Base-by-base conservation (phyloP, 2,113 vertebrate species). In the Indri indri region DNA sequence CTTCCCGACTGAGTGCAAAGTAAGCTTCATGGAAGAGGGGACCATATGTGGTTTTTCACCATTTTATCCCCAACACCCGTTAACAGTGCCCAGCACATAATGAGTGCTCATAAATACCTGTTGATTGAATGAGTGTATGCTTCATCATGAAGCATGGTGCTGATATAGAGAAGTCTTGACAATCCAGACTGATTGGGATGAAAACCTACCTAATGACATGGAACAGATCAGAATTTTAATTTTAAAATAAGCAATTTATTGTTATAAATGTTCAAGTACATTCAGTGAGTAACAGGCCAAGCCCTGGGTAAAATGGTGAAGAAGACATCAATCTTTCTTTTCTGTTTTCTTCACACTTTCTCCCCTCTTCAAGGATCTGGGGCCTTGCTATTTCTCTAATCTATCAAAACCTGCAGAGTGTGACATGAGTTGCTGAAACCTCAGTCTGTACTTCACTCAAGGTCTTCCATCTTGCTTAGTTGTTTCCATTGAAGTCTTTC, bases 201-300 rank as follows among this genome's bases (percentile, higher is more conserved):
- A 87, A 95, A 65, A 23, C 32, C 70, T 74, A 27, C 76, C 40
- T 54, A 77, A 61, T 37, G 42, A 73, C 86, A 40, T 9, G 90
- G 32, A 45, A 14, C 54, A 34, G 50, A 42, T 59, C 63, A 32
- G 23, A 70, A 79, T 81, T 94, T 90, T 90, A 81, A 93, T 61
- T 95, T 86, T 40, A 81, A 92, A 66, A 74, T 66, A 90, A 93
- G 23, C 66, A 54, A 45, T 65, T 73, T 82, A n/a, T 70, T 71
- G 70, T 50, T n/a, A 54, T 59, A 65, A 63, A 42, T 17, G 59
- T 66, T 80, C 12, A 54, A 73, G 57, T 57, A 85, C 11, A 59
- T 59, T 92, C 70, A 61, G 25, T 45, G 70, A n/a, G 3, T 73
- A 45, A 63, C 17, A 54, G 65, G 52, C 57, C 8, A 76, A 92